Conservation (phyloP, 2,888 invertebrate species). For the Acrobasis consociella region DNA sequence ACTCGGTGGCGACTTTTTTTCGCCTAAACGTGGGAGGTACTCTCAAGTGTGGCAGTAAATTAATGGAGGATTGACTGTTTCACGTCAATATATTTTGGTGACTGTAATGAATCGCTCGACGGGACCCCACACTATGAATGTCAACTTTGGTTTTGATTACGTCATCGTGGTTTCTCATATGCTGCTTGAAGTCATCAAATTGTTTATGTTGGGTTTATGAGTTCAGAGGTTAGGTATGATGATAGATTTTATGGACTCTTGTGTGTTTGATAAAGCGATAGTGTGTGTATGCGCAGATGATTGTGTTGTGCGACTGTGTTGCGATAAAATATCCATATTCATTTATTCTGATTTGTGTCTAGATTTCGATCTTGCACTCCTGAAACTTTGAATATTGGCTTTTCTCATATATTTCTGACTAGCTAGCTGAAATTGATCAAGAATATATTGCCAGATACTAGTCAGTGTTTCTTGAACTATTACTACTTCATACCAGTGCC, state of each 20-base stretch:
- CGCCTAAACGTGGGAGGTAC: conserved; percentile 66
- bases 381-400: too few species aligned
- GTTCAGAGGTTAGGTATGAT: not conserved
- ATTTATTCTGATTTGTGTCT: too few species aligned
- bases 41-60: conserved; percentile 70
- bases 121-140: conserved; percentile 74
- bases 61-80: conserved; percentile 73
- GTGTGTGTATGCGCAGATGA: not conserved
- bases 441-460: too few species aligned
- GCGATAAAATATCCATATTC: too few species aligned
- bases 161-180: conserved; percentile 46
- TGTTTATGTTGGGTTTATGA: not conserved
- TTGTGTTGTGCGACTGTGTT: too few species aligned
- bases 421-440: too few species aligned
- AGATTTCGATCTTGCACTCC: too few species aligned
- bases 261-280: not conserved
- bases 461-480: too few species aligned
- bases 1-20: conserved; percentile 53
- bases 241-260: not conserved
- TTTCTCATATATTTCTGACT: too few species aligned
- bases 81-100: conserved; percentile 75
- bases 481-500: too few species aligned
- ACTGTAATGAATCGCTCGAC: conserved; percentile 69
- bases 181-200: conserved; percentile 17
- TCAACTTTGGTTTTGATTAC: conserved; percentile 51